A percentile compares a stretch with the other conserved stretches of the same genome.
phyloP scores from a whole-genome alignment of 2,888 invertebrate genomes.

The Acleris holmiana region DNA sequence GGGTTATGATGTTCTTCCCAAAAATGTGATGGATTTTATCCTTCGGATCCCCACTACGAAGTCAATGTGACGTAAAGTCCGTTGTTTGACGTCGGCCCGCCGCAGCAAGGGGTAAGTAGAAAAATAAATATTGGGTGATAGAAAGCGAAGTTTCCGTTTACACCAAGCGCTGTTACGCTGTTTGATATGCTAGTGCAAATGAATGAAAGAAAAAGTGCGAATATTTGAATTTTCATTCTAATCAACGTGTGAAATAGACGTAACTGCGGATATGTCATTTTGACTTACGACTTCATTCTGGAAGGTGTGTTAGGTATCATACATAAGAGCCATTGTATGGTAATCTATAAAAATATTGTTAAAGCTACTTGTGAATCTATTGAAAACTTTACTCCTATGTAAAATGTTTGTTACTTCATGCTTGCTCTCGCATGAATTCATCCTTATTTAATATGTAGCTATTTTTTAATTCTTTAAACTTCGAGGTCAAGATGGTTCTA shows the following conservation, averaged over 20 bases:
- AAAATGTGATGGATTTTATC: slow-evolving; percentile 80
- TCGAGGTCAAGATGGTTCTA: slow-evolving; percentile 62
- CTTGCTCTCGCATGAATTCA: slow-evolving; percentile 63
- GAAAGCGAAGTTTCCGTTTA: slow-evolving; percentile 80
- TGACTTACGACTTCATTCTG: slow-evolving; percentile 7
- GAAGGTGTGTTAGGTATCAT: slow-evolving; percentile 42
- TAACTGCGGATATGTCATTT: slow-evolving; percentile 31
- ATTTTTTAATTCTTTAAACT: slow-evolving; percentile 67
- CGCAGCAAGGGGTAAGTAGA: slow-evolving; percentile 76
- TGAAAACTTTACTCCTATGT: slow-evolving; percentile 32
- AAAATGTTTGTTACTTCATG: slow-evolving; percentile 53
- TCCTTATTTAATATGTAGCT: slow-evolving; percentile 74
- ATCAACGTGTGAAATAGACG: slow-evolving; percentile 57
- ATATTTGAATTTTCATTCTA: slow-evolving; percentile 76
- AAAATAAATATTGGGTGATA: slow-evolving; percentile 82
- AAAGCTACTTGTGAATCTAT: slow-evolving; percentile 8
- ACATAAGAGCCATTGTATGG: slow-evolving; percentile 42
- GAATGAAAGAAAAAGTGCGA: slow-evolving; percentile 82
- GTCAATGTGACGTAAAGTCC: slow-evolving; percentile 70
- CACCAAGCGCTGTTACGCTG: slow-evolving; percentile 62
- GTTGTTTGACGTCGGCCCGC: slow-evolving; percentile 64
- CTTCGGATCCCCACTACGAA: slow-evolving; percentile 72
- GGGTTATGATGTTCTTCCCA: slow-evolving; percentile 77
- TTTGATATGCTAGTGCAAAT: slow-evolving; percentile 73
- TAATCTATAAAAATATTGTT: slow-evolving; percentile 32